Evolutionary conservation across 2,888 invertebrate species (phyloP).

Genomic region (Agonopterix heracliana): DNA sequence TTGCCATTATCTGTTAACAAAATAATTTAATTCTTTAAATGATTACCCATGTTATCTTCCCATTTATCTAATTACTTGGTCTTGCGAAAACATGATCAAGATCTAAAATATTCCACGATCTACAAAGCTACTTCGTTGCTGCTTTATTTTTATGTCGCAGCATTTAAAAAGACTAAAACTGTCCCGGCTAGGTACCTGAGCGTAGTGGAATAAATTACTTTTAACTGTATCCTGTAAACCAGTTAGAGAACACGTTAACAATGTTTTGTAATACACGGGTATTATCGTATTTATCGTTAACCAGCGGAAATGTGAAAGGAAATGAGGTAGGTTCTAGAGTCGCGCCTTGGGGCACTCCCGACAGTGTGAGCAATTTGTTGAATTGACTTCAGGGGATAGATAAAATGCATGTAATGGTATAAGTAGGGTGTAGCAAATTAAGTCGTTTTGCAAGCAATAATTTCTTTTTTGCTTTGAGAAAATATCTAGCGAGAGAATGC

Average conservation of each 20-base stretch:
- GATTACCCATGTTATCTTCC: too few species aligned
- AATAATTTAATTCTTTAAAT: constrained; percentile 19
- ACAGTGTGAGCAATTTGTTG: constrained; percentile 24
- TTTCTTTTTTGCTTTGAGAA: neutral
- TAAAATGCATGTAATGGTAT: constrained; percentile 1
- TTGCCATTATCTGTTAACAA: constrained; percentile 86
- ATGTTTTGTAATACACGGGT: constrained; percentile 54
- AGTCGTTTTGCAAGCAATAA: too few species aligned
- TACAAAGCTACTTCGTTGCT: constrained; percentile 10
- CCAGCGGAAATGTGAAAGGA: constrained; percentile 55
- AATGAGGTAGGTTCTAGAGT: constrained; percentile 45
- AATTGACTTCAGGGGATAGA: constrained; percentile 23
- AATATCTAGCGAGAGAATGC: too few species aligned
- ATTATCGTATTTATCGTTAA: constrained; percentile 59
- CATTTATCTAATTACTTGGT: too few species aligned
- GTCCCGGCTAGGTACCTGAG: constrained; percentile 13
- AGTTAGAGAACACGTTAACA: constrained; percentile 49
- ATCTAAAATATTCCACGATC: constrained; percentile 38
- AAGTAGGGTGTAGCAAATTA: too few species aligned
- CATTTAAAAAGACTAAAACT: constrained; percentile 18
- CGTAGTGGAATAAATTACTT: constrained; percentile 50
- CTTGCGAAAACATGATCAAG: constrained; percentile 6
- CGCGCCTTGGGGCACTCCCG: constrained; percentile 45
- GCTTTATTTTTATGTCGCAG: constrained; percentile 24
- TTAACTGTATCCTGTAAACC: constrained; percentile 57